phyloP scores from a whole-genome alignment of 1,140 invertebrate genomes.

The Cherax destructor region DNA sequence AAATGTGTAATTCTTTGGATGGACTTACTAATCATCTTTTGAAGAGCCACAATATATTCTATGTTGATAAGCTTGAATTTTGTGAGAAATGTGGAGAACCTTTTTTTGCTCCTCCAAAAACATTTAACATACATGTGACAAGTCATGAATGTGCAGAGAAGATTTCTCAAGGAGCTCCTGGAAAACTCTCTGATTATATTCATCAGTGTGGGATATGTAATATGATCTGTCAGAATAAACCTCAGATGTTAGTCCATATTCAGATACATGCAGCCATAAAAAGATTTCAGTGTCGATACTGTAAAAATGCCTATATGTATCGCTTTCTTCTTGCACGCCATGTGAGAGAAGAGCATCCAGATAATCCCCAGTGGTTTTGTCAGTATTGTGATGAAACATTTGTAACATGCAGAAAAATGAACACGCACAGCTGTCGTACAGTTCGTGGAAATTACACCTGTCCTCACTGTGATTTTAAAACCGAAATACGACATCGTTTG shows the following conservation, averaged over 20 bases:
- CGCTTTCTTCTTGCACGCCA: constrained; percentile 51
- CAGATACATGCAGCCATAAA: constrained; percentile 62
- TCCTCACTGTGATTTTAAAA: constrained; percentile 64
- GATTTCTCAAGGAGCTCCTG: constrained; percentile 8
- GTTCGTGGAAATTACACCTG: constrained; percentile 57
- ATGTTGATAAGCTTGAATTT: constrained; percentile 31
- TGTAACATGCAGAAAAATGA: constrained; percentile 48
- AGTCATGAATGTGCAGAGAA: constrained; percentile 23
- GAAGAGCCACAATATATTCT: constrained; percentile 38
- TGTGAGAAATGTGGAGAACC: constrained; percentile 48
- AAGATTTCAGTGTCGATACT: constrained; percentile 51
- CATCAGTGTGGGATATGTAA: constrained; percentile 67
- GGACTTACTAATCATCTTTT: constrained; percentile 22
- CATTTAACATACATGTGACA: constrained; percentile 26
- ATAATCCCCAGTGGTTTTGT: constrained; percentile 52
- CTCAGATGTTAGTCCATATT: constrained; percentile 63
- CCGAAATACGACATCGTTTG: constrained; percentile 61
- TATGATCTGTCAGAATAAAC: constrained; percentile 51
- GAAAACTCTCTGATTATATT: constrained; percentile 47
- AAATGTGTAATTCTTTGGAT: constrained; percentile 21
- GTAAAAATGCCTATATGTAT: constrained; percentile 48
- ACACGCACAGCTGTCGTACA: constrained; percentile 48
- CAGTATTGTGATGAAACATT: constrained; percentile 57
- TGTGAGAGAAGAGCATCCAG: constrained; percentile 54
- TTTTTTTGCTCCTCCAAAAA: constrained; percentile 15